These are phyloP conservation scores for Cladopsammia gracilis DNA, from an alignment of 64 coral and sea anemone genomes.

Conservation along the genomic window DNA sequence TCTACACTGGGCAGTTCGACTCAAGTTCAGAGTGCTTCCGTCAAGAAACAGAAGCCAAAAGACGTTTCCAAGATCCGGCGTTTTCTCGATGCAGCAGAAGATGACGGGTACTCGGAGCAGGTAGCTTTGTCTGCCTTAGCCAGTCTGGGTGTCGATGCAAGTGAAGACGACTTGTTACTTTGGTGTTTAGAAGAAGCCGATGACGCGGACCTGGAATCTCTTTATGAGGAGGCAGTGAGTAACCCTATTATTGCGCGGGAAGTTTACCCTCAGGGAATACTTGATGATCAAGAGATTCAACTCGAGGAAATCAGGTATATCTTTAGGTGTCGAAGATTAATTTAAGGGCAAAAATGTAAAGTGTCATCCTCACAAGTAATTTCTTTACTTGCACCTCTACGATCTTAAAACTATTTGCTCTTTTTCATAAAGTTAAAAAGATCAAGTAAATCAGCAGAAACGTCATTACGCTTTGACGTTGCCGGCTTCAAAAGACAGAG, in stretches of 20 bases:
- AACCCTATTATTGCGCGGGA: constrained; percentile 31
- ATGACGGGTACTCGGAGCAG: constrained; percentile 43
- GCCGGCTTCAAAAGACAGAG: too few species aligned
- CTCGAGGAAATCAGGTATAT: neutral
- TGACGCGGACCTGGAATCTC: constrained; percentile 26
- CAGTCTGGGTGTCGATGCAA: constrained; percentile 20
- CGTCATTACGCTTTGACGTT: too few species aligned
- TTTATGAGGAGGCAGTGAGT: constrained; percentile 29
- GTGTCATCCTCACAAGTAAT: neutral
- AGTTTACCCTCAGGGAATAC: neutral
- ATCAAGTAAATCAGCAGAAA: too few species aligned
- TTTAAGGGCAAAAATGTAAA: neutral
- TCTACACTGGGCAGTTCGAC: neutral
- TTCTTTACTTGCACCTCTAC: too few species aligned
- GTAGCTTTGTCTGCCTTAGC: constrained; percentile 36
- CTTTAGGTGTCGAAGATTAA: neutral
- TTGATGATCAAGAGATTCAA: neutral
- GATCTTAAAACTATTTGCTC: too few species aligned
- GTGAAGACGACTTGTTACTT: constrained; percentile 50
- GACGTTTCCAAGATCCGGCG: neutral
- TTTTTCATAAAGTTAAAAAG: too few species aligned
- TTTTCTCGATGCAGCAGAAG: neutral
- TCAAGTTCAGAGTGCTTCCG: neutral
- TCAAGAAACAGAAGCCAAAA: constrained; percentile 5
- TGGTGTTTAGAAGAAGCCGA: constrained; percentile 39